phyloP scores from a whole-genome alignment of 1,140 invertebrate species.

The Eumaeus atala region DNA sequence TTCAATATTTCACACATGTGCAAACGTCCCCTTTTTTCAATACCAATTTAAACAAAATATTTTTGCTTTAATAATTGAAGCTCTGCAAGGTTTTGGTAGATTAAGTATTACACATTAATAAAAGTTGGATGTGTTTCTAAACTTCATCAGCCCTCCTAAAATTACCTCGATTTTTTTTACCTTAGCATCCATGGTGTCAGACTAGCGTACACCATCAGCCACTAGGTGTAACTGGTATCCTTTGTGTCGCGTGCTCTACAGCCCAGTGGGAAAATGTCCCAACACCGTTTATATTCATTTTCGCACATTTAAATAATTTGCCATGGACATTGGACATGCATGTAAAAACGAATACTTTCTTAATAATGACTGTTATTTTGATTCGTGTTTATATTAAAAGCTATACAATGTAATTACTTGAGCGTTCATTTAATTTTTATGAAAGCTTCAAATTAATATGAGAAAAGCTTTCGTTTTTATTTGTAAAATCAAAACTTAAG shows the following conservation, averaged over 20 bases:
- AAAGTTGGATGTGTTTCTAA: too few relatives aligned
- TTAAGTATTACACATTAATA: too few relatives aligned
- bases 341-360: not conserved
- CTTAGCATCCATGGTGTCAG: conserved; percentile 43
- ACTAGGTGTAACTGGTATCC: conserved; percentile 38
- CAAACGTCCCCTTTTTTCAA: too few relatives aligned
- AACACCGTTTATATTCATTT: conserved; percentile 41
- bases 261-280: conserved; percentile 35
- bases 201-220: conserved; percentile 33
- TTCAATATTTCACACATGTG: too few relatives aligned
- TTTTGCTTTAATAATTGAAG: too few relatives aligned
- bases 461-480: too few relatives aligned
- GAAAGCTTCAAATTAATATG: not conserved
- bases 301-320: conserved; percentile 18
- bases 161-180: conserved; percentile 21
- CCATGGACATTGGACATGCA: not conserved
- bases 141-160: too few relatives aligned
- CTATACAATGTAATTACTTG: not conserved
- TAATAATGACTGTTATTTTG: conserved; percentile 13
- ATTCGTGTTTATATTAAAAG: conserved; percentile 2
- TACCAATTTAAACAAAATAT: too few relatives aligned
- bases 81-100: too few relatives aligned
- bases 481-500: too few relatives aligned
- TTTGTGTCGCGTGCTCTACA: conserved; percentile 31
- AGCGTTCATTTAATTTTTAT: not conserved